Evolutionary conservation across 2,888 invertebrate species (phyloP).

Genomic region (Plagodis dolabraria): DNA sequence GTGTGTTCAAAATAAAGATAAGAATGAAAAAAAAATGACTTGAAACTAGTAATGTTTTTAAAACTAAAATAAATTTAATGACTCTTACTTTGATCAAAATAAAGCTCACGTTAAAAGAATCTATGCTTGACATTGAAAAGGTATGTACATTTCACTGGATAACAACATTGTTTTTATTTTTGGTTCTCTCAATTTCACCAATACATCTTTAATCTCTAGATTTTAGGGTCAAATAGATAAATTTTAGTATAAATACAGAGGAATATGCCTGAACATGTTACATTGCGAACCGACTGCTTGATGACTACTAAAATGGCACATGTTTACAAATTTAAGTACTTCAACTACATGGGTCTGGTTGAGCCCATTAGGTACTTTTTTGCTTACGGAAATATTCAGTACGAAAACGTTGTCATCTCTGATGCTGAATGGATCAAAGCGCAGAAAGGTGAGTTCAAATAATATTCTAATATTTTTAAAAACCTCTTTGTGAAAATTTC

Average conservation of each 20-base stretch:
- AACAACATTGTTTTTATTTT: background rate
- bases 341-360: conserved; percentile 51
- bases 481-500: too few relatives aligned
- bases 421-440: conserved; percentile 40
- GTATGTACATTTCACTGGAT: background rate
- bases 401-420: conserved; percentile 44
- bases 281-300: conserved; percentile 26
- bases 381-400: conserved; percentile 51
- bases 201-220: too few relatives aligned
- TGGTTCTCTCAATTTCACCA: background rate
- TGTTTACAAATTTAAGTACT: conserved; percentile 51
- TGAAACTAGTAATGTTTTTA: background rate
- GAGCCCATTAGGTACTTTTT: conserved; percentile 54
- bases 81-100: conserved; percentile 3
- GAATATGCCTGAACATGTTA: conserved; percentile 7
- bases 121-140: background rate
- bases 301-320: conserved; percentile 42
- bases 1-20: conserved; percentile 5
- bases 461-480: background rate
- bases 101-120: conserved; percentile 2
- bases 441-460: conserved; percentile 38
- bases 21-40: conserved; percentile 1
- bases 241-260: conserved; percentile 20
- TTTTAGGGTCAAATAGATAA: background rate
- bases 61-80: background rate